Percentiles rank a stretch among this genome's conserved stretches.
phyloP scores from a whole-genome alignment of 1,140 invertebrate species.

The Coenobita brevimanus region DNA sequence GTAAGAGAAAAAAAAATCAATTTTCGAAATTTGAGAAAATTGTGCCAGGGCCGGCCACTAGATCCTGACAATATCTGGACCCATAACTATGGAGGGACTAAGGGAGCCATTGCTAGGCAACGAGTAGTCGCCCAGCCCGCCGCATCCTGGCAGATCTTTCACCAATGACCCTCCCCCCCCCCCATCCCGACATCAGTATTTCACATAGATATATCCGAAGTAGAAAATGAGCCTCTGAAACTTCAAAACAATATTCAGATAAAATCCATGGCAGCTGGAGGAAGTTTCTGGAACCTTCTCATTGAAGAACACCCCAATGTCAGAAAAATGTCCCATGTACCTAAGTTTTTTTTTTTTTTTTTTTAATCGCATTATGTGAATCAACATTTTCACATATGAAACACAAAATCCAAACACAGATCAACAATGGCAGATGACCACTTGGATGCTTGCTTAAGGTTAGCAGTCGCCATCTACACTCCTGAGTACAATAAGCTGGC shows the following conservation, averaged over 20 bases:
- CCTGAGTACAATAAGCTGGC: constrained; percentile 23
- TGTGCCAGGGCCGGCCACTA: no score
- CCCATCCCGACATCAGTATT: neutral
- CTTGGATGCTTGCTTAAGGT: constrained; percentile 24
- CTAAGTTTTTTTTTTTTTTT: constrained; percentile 29
- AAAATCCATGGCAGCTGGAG: constrained; percentile 14
- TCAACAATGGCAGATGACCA: constrained; percentile 34
- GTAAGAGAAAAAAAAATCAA: no score
- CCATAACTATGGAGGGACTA: no score
- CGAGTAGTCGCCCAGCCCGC: no score
- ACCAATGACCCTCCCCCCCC: no score
- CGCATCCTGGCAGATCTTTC: no score
- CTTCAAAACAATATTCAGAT: constrained; percentile 28
- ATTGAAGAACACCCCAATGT: constrained; percentile 12
- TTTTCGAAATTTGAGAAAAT: no score
- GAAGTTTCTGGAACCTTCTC: constrained; percentile 20
- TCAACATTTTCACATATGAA: constrained; percentile 15
- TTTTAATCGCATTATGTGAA: constrained; percentile 10
- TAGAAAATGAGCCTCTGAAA: constrained; percentile 11
- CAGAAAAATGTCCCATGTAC: constrained; percentile 44
- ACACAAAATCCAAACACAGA: neutral
- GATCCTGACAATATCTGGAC: no score
- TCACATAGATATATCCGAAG: neutral
- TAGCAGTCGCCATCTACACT: constrained; percentile 33
- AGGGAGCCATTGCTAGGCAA: no score